Conservation (phyloP, 2,797 vertebrate species). For the Poeciliopsis infans region DNA sequence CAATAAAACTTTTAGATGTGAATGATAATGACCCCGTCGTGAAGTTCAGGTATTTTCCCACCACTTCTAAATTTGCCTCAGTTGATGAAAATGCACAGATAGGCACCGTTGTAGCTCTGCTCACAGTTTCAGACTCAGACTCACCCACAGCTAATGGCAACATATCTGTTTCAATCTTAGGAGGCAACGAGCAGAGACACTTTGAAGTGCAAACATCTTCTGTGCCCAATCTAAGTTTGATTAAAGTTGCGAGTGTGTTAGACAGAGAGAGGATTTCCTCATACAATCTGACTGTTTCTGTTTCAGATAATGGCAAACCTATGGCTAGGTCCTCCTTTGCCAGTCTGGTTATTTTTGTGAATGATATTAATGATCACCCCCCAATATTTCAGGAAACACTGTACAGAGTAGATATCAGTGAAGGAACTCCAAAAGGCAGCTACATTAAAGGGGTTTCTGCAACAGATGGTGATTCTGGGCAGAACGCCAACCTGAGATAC, state of each 20-base stretch:
- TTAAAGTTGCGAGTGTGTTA: slow-evolving; percentile 95
- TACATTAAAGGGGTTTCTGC: slow-evolving; percentile 95
- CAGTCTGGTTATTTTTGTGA: slow-evolving; percentile 96
- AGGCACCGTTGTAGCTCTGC: slow-evolving; percentile 93
- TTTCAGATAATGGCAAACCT: slow-evolving; percentile 87
- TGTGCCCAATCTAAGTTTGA: slow-evolving; percentile 94
- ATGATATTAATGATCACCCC: slow-evolving; percentile 97
- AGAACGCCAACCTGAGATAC: slow-evolving; percentile 96
- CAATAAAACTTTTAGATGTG: slow-evolving; percentile 91
- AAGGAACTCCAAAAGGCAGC: slow-evolving; percentile 93
- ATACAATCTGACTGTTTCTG: slow-evolving; percentile 95
- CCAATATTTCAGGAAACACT: slow-evolving; percentile 90
- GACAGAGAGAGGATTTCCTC: slow-evolving; percentile 96
- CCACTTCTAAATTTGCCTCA: slow-evolving; percentile 93
- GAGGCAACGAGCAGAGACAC: slow-evolving; percentile 95
- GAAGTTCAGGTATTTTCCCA: slow-evolving; percentile 96
- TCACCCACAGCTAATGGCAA: slow-evolving; percentile 93
- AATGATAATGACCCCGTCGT: slow-evolving; percentile 97
- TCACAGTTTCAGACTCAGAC: slow-evolving; percentile 95
- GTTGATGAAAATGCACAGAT: slow-evolving; percentile 96
- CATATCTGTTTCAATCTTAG: slow-evolving; percentile 95
- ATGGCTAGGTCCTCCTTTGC: slow-evolving; percentile 91
- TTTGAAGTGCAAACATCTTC: slow-evolving; percentile 96
- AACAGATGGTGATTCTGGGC: slow-evolving; percentile 95
- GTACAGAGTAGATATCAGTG: slow-evolving; percentile 92